These are phyloP conservation scores for Drosophila hamatofila DNA, from an alignment of 2,888 invertebrate species.

Conservation along the genomic window DNA sequence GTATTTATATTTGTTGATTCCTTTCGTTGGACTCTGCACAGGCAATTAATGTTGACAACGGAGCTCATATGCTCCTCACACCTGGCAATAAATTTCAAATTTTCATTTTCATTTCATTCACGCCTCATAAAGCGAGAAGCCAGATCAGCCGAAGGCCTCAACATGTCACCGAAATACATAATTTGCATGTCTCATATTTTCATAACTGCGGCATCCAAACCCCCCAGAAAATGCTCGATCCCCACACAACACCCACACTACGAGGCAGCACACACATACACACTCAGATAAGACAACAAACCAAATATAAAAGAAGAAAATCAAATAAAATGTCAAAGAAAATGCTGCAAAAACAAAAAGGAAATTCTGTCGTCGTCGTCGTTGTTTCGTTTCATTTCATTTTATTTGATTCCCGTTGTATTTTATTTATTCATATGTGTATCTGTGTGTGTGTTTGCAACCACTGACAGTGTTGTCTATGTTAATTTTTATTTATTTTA, in stretches of 20 bases:
- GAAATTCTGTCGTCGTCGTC: conserved; percentile 27
- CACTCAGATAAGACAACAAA: neutral
- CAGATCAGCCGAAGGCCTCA: conserved; percentile 17
- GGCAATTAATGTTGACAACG: conserved; percentile 22
- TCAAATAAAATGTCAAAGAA: conserved; percentile 67
- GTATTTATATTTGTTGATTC: conserved; percentile 3
- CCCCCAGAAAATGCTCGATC: conserved; percentile 14
- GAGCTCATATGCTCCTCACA: neutral
- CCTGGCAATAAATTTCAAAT: conserved; percentile 37
- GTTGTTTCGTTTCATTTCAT: conserved; percentile 33
- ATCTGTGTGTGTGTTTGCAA: conserved; percentile 16
- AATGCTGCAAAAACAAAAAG: conserved; percentile 52
- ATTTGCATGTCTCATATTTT: conserved; percentile 73
- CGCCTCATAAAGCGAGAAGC: conserved; percentile 41
- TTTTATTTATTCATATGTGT: conserved; percentile 48
- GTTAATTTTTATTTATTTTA: conserved; percentile 79
- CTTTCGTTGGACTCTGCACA: neutral
- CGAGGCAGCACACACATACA: neutral
- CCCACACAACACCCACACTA: neutral
- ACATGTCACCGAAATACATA: conserved; percentile 15
- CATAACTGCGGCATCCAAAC: conserved; percentile 39
- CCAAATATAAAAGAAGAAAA: conserved; percentile 13
- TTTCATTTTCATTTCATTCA: conserved; percentile 34
- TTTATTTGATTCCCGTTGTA: conserved; percentile 35
- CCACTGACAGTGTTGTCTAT: conserved; percentile 62